Evolutionary conservation across 2,113 vertebrate species (phyloP).

Genomic region (Megaptera novaeangliae): DNA sequence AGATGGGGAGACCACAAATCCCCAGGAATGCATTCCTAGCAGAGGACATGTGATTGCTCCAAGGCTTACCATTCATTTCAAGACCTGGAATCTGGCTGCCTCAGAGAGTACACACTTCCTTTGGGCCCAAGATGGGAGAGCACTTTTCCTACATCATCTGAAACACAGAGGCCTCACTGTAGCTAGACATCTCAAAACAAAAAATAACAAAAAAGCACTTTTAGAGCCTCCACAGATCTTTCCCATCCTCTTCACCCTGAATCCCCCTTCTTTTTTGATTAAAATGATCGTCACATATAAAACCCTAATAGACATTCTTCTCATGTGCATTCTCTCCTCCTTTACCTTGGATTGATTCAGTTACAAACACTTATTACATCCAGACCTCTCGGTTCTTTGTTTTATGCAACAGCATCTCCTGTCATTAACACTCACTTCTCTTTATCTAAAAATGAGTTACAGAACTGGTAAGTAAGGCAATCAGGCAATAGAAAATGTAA

Average conservation of each 20-base stretch:
- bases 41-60: constrained; percentile 50
- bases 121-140: neutral
- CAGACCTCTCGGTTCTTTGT: neutral
- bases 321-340: neutral
- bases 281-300: neutral
- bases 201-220: neutral
- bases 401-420: neutral
- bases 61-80: constrained; percentile 45
- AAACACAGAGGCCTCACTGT: neutral
- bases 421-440: neutral
- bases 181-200: neutral
- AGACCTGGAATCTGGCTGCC: neutral
- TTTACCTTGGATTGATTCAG: neutral
- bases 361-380: neutral
- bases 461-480: neutral
- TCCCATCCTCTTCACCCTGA: neutral
- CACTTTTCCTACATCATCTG: neutral
- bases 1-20: constrained; percentile 66
- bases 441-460: neutral
- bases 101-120: neutral
- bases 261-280: neutral
- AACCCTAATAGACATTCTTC: neutral
- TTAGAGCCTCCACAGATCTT: neutral
- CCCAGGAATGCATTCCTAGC: constrained; percentile 54
- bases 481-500: neutral